Base-by-base conservation (phyloP, 1,140 invertebrate genomes). In the Scaptomyza hsui region DNA sequence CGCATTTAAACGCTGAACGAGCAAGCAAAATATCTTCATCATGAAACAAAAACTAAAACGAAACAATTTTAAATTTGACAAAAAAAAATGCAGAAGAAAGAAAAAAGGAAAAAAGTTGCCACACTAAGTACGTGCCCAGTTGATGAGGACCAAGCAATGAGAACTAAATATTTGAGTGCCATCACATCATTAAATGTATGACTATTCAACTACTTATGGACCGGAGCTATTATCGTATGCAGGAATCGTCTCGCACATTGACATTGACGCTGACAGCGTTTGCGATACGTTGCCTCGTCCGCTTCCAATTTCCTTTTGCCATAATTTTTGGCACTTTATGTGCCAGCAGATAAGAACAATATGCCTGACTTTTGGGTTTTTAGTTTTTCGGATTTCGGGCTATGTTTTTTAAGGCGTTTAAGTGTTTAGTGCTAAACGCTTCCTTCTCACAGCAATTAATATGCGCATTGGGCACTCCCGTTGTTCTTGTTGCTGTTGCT, bases 261-360 rank as follows among this genome's bases (percentile, higher is more conserved):
- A 71, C 61, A 71, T 65, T 57, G 52, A 68, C 57, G 48, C 45
- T 41, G 44, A 42, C 44, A 49, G 26, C 32, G 39, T 13, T 32
- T 44, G 15, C 6, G 26, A 29, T 29, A 65, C 18, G 24, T 51
- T 24, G 47, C 42, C 44, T 44, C 53, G 64, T 26, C 48, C 52
- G 52, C 18, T 65, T 67, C 42, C 69, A 72, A 75, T 80, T 83
- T 86, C 80, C 80, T 86, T 61, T 83, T 70, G 80, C 81, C 80
- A 83, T 83, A 86, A 86, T 85, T 83, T 83, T 83, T 83, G 80
- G 80, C 81, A 85, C 77, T 85, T 85, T 86, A 85, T 85, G 73
- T 72, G 53, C 65, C 56, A 35, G 57, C 55, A 85, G 80, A 83
- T 83, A 83, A 85, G 80, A 79, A 64, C 53, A 70, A 61, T 81